Evolutionary conservation across 2,113 vertebrate genomes (phyloP), one percentile per base, ranked within the genome.

Genomic region (Vicugna pacos): DNA sequence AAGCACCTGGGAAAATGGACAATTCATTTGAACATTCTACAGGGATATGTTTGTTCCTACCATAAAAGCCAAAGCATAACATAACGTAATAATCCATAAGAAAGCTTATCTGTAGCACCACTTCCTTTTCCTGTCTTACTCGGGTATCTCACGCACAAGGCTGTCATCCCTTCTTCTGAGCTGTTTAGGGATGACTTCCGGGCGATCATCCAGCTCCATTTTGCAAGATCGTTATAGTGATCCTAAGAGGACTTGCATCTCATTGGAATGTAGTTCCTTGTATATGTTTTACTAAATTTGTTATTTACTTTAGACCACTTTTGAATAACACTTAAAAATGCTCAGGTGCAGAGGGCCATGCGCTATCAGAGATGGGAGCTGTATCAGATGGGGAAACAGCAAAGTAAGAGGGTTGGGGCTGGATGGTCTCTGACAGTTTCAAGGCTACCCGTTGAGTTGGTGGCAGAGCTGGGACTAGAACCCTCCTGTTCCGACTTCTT

Each of bases 41-140:
- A 32, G 12, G 30, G 42, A 56, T 35, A 26, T 38, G 1, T 20
- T 6, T 62, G 84, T 26, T 62, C 60, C 22, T 24, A 5, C 22
- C 9, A 11, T 26, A 54, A 46, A 75, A 60, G 13, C 13, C 86
- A 60, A 56, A 50, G 19, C 6, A 1, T n/a, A 15, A 82, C 48
- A 13, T 26, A n/a, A 54, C 58, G 30, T 24, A 64, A 19, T 26
- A 58, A 16, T 2, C 8, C n/a, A 0, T 8, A 24, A 11, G 60
- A 22, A 48, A n/a, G 32, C 54, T 35, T 54, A 5, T 50, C 6
- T 7, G 24, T 4, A 35, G 8, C 22, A 3, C 46, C 10, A 0
- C 56, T 26, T 50, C 14, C 28, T 50, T 64, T 38, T 35, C 28
- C 5, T n/a, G 38, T 42, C 13, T 22, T 26, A 3, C 5, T 17